Base-by-base conservation (phyloP, 1,140 invertebrate species). In the Coelopa frigida region DNA sequence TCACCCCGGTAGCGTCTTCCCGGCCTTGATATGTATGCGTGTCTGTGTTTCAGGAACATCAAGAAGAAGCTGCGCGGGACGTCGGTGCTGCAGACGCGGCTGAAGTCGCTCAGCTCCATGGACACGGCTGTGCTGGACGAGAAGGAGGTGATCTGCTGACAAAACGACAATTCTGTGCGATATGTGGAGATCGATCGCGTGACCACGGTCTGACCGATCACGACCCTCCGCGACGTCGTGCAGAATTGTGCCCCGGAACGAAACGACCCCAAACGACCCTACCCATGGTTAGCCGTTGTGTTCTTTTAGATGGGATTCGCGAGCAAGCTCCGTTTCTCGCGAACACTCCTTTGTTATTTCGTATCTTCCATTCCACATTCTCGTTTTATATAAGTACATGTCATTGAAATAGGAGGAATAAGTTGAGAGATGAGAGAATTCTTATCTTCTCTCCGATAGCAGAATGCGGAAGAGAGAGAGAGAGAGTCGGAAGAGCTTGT, bases 121-220 rank as follows among this genome's bases (percentile, higher is more conserved):
- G 84, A 85, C 70, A 85, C 83, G 41, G 82, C 82, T 45, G 83
- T 85, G 52, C 80, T 86, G 60, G 84, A 85, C 55, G 83, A 85
- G 55, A 87, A 88, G 70, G 87, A 88, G 72, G 83, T 88, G 72
- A 87, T 88, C 78, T 88, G 87, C 86, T 90, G 87, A 90, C 87
- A 87, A 78, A 86, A 80, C 81, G 85, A 89, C 78, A 85, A 84
- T 84, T 88, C 86, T 82, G 86, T 88, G 72, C 84, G 86, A 70
- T 89, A 89, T 73, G 84, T 89, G 61, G 87, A 90, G 74, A 81
- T 89, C 51, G 87, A 90, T 72, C 78, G 87, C 50, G 87, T 90
- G 54, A 90, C 87, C 55, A 90, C 87, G 43, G 87, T 90, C 76
- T 89, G 85, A 88, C 63, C 48, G n/a, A n/a, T n/a, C n/a, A n/a